Conservation (phyloP, 2,888 invertebrate species). For the Yponomeuta malinellus region DNA sequence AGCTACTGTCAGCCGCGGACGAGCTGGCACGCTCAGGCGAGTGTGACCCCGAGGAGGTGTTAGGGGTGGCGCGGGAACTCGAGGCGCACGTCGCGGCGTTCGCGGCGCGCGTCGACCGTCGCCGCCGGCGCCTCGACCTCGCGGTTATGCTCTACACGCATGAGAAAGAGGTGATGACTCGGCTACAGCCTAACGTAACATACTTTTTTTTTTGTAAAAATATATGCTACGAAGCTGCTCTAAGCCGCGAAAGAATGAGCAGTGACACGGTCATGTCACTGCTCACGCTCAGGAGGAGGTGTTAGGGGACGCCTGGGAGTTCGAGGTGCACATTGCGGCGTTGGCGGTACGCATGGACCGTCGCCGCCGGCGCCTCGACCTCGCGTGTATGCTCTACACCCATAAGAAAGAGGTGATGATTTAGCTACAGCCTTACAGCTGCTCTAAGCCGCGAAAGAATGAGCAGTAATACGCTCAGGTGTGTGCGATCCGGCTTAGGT, state of each 20-base stretch:
- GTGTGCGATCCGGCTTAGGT: slow-evolving; percentile 96
- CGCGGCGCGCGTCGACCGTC: slow-evolving; percentile 92
- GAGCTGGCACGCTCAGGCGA: slow-evolving; percentile 97
- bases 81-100: slow-evolving; percentile 96
- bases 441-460: slow-evolving; percentile 94
- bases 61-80: slow-evolving; percentile 94
- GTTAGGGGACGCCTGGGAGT: slow-evolving; percentile 93
- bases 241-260: slow-evolving; percentile 22
- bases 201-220: no score
- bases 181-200: no score
- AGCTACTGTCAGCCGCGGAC: slow-evolving; percentile 95
- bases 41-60: slow-evolving; percentile 96
- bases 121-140: slow-evolving; percentile 91
- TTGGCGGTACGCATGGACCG: slow-evolving; percentile 96
- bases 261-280: no score
- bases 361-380: slow-evolving; percentile 45
- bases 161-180: slow-evolving; percentile 86
- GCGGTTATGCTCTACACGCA: slow-evolving; percentile 97
- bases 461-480: slow-evolving; percentile 87
- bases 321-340: slow-evolving; percentile 94
- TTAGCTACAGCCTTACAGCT: no score
- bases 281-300: slow-evolving; percentile 87
- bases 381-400: no score
- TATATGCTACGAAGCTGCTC: no score
- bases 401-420: no score